Evolutionary conservation across 2,113 vertebrate genomes (phyloP), one percentile per base, ranked within the genome.

Genomic region (Glaucomys volans): DNA sequence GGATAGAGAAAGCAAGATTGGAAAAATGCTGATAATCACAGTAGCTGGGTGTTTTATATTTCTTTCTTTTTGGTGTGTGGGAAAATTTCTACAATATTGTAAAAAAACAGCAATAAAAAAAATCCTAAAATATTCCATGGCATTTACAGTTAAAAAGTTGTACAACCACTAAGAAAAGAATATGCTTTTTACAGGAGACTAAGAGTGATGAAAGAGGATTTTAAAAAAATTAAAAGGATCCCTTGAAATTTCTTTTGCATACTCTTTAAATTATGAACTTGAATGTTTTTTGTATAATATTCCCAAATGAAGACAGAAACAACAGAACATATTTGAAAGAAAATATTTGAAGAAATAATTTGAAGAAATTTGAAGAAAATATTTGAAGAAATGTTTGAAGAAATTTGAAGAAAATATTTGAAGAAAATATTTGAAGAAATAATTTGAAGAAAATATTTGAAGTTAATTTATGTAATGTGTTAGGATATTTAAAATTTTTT

Each of bases 401-500:
- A 47, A 47, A 81, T 62, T 82, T 42, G 44, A 3, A 59, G 8
- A 47, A 47, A 47, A 47, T 89, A 81, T 62, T 82, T 42, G 44
- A 3, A 59, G 8, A 47, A 47, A 47, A 47, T 89, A 81, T 62
- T 82, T 42, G 44, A 3, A 59, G 8, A 47, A 47, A 47, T 8
- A 86, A 81, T 62, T 82, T 42, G 44, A 3, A 59, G 8, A 47
- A 47, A 47, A 47, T 89, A 81, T 62, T 82, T 42, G 44, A 3
- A 59, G 8, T 79, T 93, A 72, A 76, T 40, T 92, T 95, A 57
- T 83, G 2, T 90, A 64, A 71, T 79, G 71, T 94, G 35, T 91
- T 75, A 91, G 37, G 72, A 87, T 11, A 80, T 83, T 95, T 67
- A 54, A 86, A 87, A 83, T 71, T 84, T 74, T 89, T 91, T 91